Evolutionary conservation across 2,888 invertebrate genomes (phyloP).

Genomic region (Galerucella nymphaeae): DNA sequence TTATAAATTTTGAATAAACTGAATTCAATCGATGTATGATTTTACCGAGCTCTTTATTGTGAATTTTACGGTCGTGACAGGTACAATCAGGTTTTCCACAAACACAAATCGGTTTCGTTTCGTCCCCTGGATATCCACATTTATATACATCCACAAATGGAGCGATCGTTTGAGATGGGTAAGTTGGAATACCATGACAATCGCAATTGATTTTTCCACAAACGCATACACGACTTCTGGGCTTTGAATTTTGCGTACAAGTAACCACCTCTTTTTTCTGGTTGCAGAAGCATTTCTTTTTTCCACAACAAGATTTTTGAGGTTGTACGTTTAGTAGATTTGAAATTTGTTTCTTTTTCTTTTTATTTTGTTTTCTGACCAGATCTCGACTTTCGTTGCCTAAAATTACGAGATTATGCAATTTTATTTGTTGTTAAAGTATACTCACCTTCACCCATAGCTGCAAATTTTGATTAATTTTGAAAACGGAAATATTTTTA

Average conservation of each 20-base stretch:
- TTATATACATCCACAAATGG: not conserved
- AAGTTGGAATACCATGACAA: not conserved
- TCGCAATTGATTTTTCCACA: constrained; percentile 4
- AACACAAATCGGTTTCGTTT: not conserved
- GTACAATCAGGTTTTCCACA: constrained; percentile 4
- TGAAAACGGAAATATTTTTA: not conserved
- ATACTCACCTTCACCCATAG: constrained; percentile 20
- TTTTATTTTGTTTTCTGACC: not conserved
- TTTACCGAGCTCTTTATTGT: not conserved
- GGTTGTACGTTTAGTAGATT: not conserved
- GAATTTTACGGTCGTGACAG: not conserved
- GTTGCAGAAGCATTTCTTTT: not conserved
- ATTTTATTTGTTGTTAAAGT: not conserved
- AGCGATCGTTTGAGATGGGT: not conserved
- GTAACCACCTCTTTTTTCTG: not conserved
- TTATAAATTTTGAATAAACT: too few species aligned
- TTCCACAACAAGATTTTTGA: constrained; percentile 1
- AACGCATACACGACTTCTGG: not conserved
- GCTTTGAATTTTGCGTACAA: not conserved
- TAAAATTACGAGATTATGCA: not conserved
- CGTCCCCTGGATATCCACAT: constrained; percentile 2
- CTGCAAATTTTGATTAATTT: constrained; percentile 20
- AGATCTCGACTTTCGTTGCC: not conserved
- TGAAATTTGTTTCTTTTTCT: not conserved
- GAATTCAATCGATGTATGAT: not conserved